Evolutionary conservation across 2,888 invertebrate species (phyloP), one percentile per base, ranked within the genome.

Genomic region (Volucella zonaria): DNA sequence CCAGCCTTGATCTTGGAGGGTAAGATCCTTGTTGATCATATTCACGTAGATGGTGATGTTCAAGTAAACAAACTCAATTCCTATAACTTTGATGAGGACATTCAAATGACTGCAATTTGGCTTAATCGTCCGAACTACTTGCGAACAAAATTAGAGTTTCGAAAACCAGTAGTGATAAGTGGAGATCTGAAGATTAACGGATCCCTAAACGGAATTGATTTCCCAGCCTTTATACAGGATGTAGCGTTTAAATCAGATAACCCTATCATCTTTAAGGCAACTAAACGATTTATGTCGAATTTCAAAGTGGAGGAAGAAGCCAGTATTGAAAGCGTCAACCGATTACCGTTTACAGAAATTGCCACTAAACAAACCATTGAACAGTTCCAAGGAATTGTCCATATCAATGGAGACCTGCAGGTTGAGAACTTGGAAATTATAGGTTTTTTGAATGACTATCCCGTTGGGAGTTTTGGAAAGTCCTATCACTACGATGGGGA

Each of bases 21-120:
- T 1, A 89, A 92, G 68, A 87, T 93, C 8, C 88, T 89, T 62
- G 90, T 93, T n/a, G 92, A 92, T 51, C 89, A 91, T 15, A 87
- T 93, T 9, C 87, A 89, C 8, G 88, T 92, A 8, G 88, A 89
- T 10, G 91, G 90, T 1, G 88, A 88, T 18, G 88, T 91, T 0
- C 87, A 89, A 43, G 59, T 88, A 0, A 76, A 87, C 2, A 76
- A 79, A 9, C 77, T 92, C 0, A 91, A 92, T 70, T 89, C 87
- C 0, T 78, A 87, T 0, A 56, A 88, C 15, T 87, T 91, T n/a
- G 88, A 89, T 64, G 87, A 87, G n/a, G 89, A 90, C 9, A 86
- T 92, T 64, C 89, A 92, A 68, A 88, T 90, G 45, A 89, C 91
- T 45, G 92, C 89, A 3, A 88, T 92, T 59, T 92, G 92, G 91